These are phyloP conservation scores for Eretmocerus hayati DNA, from an alignment of 2,888 invertebrate genomes.

Conservation along the genomic window DNA sequence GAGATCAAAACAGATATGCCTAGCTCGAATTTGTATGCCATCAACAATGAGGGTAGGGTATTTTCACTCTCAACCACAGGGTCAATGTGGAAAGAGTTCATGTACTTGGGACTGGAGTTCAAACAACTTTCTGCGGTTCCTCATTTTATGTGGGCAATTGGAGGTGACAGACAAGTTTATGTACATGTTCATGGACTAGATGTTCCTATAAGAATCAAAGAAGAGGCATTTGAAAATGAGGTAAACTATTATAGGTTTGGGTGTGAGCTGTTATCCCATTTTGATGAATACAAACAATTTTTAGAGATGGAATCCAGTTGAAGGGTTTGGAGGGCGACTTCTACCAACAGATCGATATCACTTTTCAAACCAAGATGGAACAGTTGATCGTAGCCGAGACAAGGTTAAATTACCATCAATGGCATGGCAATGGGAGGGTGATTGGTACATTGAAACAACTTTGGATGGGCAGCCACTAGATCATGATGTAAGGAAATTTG, in stretches of 20 bases:
- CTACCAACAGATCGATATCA: conserved; percentile 82
- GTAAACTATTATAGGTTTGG: conserved; percentile 48
- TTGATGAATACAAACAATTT: conserved; percentile 23
- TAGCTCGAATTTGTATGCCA: conserved; percentile 70
- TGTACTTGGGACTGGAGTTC: conserved; percentile 79
- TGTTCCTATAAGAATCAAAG: conserved; percentile 82
- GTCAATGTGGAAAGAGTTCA: conserved; percentile 78
- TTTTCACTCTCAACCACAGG: conserved; percentile 76
- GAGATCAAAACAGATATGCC: conserved; percentile 50
- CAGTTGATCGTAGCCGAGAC: conserved; percentile 68
- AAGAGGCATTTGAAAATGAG: conserved; percentile 89
- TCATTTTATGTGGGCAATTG: conserved; percentile 86
- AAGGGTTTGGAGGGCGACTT: conserved; percentile 76
- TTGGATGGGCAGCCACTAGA: conserved; percentile 80
- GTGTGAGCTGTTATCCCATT: background rate
- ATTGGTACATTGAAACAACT: conserved; percentile 81
- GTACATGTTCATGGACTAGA: conserved; percentile 84
- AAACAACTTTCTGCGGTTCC: conserved; percentile 81
- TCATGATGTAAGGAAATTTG: conserved; percentile 61
- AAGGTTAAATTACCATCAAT: conserved; percentile 82
- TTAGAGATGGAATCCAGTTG: conserved; percentile 86
- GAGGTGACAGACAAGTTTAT: conserved; percentile 88
- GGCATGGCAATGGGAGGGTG: conserved; percentile 96
- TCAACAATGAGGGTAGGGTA: conserved; percentile 83
- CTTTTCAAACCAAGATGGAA: conserved; percentile 81